Evolutionary conservation across 2,888 invertebrate genomes (phyloP), one percentile per base, ranked within the genome.

Genomic region (Resseliella maxima): DNA sequence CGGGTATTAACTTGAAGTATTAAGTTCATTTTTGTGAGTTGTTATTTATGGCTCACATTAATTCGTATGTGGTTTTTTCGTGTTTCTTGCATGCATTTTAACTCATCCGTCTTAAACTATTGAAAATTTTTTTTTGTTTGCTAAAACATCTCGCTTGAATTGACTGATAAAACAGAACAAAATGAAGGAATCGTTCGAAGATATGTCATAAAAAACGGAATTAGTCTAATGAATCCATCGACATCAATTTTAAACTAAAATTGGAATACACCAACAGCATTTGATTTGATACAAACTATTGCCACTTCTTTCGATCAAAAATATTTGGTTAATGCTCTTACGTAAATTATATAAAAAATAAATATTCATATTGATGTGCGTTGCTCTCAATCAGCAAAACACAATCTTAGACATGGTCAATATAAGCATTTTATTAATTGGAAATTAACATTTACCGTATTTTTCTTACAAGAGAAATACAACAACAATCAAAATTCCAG

Each of bases 211-310:
- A 59, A 59, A 24, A 0, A 59, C n/a, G n/a, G 59, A 59, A 59
- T 59, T 59, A 59, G 59, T 10, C 59, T 59, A 59, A 59, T 59
- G 59, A 59, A 59, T 24, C 59, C 59, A 59, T 41, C 12, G 41
- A 41, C 6, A 41, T 12, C 5, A 12, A 41, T 59, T 59, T 24
- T 24, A 10, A 59, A 59, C 41, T 41, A 41, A 5, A n/a, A n/a
- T n/a, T n/a, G n/a, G n/a, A n/a, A n/a, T n/a, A n/a, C n/a, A n/a
- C n/a, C n/a, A n/a, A n/a, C n/a, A n/a, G n/a, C n/a, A n/a, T n/a
- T n/a, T n/a, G n/a, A n/a, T n/a, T n/a, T n/a, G n/a, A n/a, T n/a
- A n/a, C n/a, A n/a, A n/a, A n/a, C n/a, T n/a, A n/a, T 41, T 41
- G 5, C 41, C 41, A 8, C 41, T 41, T 41, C 41, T 8, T 41